phyloP scores from a whole-genome alignment of 2,113 vertebrate genomes.

The Nansenia antarctica region DNA sequence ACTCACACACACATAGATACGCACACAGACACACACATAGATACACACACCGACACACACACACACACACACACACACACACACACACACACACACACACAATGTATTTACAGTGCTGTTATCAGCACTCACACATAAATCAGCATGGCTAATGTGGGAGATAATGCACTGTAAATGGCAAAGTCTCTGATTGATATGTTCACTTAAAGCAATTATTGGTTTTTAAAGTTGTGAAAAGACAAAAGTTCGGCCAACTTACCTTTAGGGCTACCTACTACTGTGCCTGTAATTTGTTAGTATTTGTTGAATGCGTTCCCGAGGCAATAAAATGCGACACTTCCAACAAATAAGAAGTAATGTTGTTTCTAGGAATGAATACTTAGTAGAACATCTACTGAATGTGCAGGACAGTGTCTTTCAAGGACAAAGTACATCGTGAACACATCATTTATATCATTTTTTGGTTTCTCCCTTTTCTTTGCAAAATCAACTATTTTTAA shows the following conservation, averaged over 20 bases:
- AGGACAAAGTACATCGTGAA: conserved; percentile 39
- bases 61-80: no score
- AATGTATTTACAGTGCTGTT: conserved; percentile 62
- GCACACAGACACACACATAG: no score
- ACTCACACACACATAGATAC: no score
- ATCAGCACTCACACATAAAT: conserved; percentile 68
- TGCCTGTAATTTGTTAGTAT: conserved; percentile 66
- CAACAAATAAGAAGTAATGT: conserved; percentile 71
- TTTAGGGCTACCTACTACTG: conserved; percentile 37
- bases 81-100: no score
- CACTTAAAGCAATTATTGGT: conserved; percentile 75
- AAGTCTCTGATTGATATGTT: conserved; percentile 71
- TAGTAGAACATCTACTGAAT: conserved; percentile 53
- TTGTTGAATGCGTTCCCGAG: conserved; percentile 63
- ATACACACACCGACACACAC: no score
- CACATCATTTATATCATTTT: conserved; percentile 33
- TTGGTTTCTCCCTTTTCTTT: not conserved
- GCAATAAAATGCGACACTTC: conserved; percentile 64
- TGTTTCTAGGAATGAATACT: conserved; percentile 59
- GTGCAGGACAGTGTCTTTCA: conserved; percentile 45
- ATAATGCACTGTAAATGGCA: conserved; percentile 79
- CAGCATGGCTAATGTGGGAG: conserved; percentile 69
- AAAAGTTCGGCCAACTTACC: conserved; percentile 61
- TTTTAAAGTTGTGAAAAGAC: conserved; percentile 67
- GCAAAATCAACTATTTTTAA: not conserved